Evolutionary conservation across 2,888 invertebrate genomes (phyloP), one percentile per base, ranked within the genome.

Genomic region (Drosophila greeni): DNA sequence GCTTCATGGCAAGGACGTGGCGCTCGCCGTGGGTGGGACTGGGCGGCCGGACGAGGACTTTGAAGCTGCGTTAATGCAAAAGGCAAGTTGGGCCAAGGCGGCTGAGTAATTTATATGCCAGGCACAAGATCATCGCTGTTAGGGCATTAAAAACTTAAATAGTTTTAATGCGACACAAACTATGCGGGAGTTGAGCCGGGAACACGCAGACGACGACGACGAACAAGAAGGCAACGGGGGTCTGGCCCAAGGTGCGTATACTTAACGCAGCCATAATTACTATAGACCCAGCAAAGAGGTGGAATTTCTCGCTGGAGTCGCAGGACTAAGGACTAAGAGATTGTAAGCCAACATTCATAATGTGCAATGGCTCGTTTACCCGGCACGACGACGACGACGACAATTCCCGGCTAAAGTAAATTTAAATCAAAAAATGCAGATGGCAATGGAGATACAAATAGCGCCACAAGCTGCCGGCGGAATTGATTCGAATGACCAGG

Each of bases 121-220:
- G 62, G 71, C 84, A 79, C 77, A 74, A 70, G 84, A 83, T 82
- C 82, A 83, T 73, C 78, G 60, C 78, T 82, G 78, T 82, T 82
- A 67, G 60, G 72, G 84, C 80, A 84, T 82, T 82, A 82, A 82
- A 82, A 82, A 82, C 82, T 82, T 84, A 84, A 84, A 82, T 84
- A 84, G 84, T 84, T 82, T 84, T 82, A 82, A 84, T 80, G 72
- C 82, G 72, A 55, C 73, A 58, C 39, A 79, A 82, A 82, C 62
- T 82, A 80, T 74, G 81, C 77, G 70, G 70, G 36, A 53, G 48
- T 48, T 24, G 31, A 53, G 48, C 43, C 49, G 34, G 54, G 65
- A 56, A 37, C 40, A 56, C 24, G n/a, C n/a, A n/a, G n/a, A n/a
- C n/a, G n/a, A n/a, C n/a, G n/a, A n/a, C n/a, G 31, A n/a, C 48